phyloP scores from a whole-genome alignment of 1,140 invertebrate species.

The Diprion similis region DNA sequence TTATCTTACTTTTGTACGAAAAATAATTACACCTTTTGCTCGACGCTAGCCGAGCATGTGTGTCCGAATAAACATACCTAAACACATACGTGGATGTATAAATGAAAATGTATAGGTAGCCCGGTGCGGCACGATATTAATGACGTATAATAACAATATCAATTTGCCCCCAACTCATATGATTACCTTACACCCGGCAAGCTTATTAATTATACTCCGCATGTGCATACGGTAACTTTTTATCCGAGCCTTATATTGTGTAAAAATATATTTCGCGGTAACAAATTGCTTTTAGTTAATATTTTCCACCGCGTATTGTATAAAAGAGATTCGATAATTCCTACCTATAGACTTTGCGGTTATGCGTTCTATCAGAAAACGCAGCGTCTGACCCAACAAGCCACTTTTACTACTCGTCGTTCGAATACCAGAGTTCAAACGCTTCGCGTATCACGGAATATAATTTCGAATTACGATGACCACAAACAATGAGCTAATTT shows the following conservation, averaged over 20 bases:
- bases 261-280: neutral
- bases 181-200: neutral
- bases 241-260: neutral
- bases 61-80: no score
- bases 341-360: neutral
- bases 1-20: neutral
- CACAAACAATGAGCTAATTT: no score
- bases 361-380: no score
- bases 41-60: no score
- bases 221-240: neutral
- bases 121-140: neutral
- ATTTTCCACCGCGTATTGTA: neutral
- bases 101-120: neutral
- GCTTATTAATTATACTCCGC: neutral
- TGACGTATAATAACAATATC: neutral
- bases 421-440: no score
- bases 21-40: no score
- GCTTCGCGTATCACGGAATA: no score
- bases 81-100: neutral
- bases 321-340: neutral
- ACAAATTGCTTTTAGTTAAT: conserved; percentile 1
- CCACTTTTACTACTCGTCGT: no score
- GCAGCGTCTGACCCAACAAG: no score
- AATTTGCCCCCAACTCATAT: neutral
- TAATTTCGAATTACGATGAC: no score